Evolutionary conservation across 2,113 vertebrate species (phyloP).

Genomic region (Syrrhaptes paradoxus): DNA sequence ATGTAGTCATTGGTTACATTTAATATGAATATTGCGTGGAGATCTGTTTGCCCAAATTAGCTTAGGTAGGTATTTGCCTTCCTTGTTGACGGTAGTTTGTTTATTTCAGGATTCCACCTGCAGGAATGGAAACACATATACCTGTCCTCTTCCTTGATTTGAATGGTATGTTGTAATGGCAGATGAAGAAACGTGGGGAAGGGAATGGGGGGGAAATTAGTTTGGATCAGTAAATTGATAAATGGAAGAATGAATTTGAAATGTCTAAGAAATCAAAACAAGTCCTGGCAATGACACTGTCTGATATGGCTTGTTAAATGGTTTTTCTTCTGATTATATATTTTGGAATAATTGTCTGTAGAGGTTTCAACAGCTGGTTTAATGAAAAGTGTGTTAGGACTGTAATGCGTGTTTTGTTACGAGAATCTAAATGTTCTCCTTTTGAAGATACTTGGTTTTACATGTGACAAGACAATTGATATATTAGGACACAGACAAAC

Average conservation of each 20-base stretch:
- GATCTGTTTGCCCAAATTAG: not conserved
- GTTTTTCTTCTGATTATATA: not conserved
- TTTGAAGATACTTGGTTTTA: not conserved
- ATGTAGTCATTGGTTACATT: not conserved
- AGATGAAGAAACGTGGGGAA: not conserved
- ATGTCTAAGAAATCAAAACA: not conserved
- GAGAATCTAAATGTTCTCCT: not conserved
- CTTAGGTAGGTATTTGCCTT: not conserved
- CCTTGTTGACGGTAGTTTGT: conserved; percentile 43
- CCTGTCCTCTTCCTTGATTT: conserved; percentile 96
- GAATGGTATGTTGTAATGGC: conserved; percentile 83
- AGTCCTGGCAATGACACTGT: not conserved
- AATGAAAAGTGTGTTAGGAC: not conserved
- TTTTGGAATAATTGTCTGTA: not conserved
- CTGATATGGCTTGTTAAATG: not conserved
- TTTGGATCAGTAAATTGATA: not conserved
- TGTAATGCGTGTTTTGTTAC: not conserved
- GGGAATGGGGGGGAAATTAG: not conserved
- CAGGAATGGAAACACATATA: conserved; percentile 95
- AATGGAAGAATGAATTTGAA: not conserved
- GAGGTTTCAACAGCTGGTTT: not conserved
- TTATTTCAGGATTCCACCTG: conserved; percentile 85
- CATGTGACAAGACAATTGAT: not conserved
- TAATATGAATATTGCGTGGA: not conserved
- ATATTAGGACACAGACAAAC: not conserved